Evolutionary conservation across 2,888 invertebrate genomes (phyloP).

Genomic region (Sminthurinus aureus): DNA sequence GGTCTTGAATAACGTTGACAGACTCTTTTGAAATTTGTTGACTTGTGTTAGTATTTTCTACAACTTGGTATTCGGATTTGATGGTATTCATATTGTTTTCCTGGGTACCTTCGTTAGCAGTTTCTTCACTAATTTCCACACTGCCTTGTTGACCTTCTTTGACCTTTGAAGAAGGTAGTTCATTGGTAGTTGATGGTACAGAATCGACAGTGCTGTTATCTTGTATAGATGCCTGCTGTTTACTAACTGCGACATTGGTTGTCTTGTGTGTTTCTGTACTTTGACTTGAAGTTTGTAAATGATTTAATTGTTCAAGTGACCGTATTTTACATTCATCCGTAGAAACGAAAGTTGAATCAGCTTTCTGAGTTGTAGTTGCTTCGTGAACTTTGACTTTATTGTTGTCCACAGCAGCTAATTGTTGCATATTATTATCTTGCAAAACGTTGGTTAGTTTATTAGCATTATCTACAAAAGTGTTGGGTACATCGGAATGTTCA

Average conservation of each 20-base stretch:
- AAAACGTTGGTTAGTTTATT: not conserved
- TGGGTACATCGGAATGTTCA: constrained; percentile 29
- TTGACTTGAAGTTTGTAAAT: not conserved
- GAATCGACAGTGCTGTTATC: too few relatives aligned
- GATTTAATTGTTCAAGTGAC: not conserved
- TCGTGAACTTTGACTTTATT: not conserved
- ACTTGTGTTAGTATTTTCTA: not conserved
- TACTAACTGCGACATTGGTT: too few relatives aligned
- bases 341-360: not conserved
- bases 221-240: too few relatives aligned
- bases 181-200: too few relatives aligned
- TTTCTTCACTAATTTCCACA: not conserved
- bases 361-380: not conserved
- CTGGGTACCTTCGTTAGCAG: not conserved
- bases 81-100: not conserved
- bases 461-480: not conserved
- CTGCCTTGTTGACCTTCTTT: too few relatives aligned
- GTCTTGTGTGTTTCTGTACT: too few relatives aligned
- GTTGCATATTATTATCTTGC: not conserved
- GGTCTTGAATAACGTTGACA: too few relatives aligned
- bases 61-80: not conserved
- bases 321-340: not conserved
- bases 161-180: too few relatives aligned
- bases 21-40: too few relatives aligned
- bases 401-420: not conserved